phyloP scores from a whole-genome alignment of 1,140 invertebrate genomes.

The Wiebesia pumilae region DNA sequence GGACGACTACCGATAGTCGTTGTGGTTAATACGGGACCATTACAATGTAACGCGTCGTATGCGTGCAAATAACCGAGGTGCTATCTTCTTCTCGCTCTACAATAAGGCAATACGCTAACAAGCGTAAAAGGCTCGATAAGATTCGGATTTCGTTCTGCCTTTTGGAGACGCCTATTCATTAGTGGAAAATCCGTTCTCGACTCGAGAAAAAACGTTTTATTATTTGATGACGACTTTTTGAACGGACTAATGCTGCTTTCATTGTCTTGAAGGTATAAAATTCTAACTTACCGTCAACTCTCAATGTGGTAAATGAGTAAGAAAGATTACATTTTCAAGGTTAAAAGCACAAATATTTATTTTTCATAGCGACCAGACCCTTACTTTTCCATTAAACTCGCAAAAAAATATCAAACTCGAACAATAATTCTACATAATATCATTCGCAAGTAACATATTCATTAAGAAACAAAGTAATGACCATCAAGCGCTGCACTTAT shows the following conservation, averaged over 20 bases:
- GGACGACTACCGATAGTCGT: neutral
- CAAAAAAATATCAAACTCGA: neutral
- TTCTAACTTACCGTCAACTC: too few relatives aligned
- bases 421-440: slow-evolving; percentile 17
- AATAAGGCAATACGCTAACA: slow-evolving; percentile 27
- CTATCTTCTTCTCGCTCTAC: neutral
- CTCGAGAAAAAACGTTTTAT: neutral
- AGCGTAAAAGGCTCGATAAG: slow-evolving; percentile 25
- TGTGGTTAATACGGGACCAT: slow-evolving; percentile 4
- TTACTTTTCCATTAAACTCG: neutral
- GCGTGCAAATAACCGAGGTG: slow-evolving; percentile 4
- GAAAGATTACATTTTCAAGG: neutral
- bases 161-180: neutral
- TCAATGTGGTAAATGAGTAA: neutral
- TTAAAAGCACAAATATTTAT: neutral
- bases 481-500: slow-evolving; percentile 3
- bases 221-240: slow-evolving; percentile 6
- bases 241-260: neutral
- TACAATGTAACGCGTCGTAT: slow-evolving; percentile 38
- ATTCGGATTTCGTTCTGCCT: slow-evolving; percentile 8
- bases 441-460: slow-evolving; percentile 32
- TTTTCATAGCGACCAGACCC: neutral
- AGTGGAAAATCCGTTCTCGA: slow-evolving; percentile 22
- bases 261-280: neutral
- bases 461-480: slow-evolving; percentile 48